Evolutionary conservation across 2,888 invertebrate genomes (phyloP), one percentile per base, ranked within the genome.

Genomic region (Fabriciana adippe): DNA sequence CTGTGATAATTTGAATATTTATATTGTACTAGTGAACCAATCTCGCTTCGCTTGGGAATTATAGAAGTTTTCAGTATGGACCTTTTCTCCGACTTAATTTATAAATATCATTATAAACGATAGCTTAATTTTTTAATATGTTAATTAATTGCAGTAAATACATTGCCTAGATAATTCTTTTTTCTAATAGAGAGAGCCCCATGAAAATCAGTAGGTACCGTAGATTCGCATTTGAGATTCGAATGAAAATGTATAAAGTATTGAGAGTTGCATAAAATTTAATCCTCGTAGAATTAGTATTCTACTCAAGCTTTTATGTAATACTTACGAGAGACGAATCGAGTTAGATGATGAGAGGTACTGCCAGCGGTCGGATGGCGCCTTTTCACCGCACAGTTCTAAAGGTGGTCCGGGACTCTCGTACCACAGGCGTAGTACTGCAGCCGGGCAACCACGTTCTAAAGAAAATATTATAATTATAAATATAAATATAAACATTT

Each of bases 401-500:
- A 97, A 93, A 64, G 98, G 97, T 70, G 96, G 95, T 66, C 95
- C 95, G 69, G 96, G 95, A 70, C 95, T 93, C 82, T 97, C 97
- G 81, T 96, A 95, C 97, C 98, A 98, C 82, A 98, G 94, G 77
- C 98, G 94, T 73, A 98, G 94, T 72, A 97, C 97, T 65, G 98
- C 98, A 74, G 97, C 97, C 31, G 98, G 96, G 91, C 98, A 98
- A 45, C 98, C 98, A 74, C 98, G 96, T 83, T 93, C 97, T 97
- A 79, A 48, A 78, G n/a, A 16, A 48, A 59, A 16, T 2, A 11
- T 18, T n/a, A 26, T 26, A 26, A 26, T 26, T 26, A 55, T 14
- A 35, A 59, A 15, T n/a, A 16, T 26, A 50, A 31, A 3, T 15
- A n/a, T 41, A 15, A 11, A 0, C 16, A 35, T 13, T 45, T 31